Evolutionary conservation across 2,888 invertebrate genomes (phyloP), one percentile per base, ranked within the genome.

Genomic region (Diploptera punctata): DNA sequence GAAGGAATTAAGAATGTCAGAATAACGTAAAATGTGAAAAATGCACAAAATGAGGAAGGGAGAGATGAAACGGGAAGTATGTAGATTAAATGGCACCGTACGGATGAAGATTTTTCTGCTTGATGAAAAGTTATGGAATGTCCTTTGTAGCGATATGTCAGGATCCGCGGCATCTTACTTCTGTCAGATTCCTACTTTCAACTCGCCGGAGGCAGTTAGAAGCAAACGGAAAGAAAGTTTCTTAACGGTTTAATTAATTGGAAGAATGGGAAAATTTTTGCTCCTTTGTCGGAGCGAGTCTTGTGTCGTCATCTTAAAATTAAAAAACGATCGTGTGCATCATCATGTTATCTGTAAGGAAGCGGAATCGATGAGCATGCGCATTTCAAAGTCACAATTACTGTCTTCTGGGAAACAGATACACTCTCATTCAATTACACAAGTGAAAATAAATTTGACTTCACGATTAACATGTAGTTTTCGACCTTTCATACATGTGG

Each of bases 161-260:
- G 57, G 10, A 16, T n/a, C 7, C 13, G 3, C 3, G n/a, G 13
- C 2, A 24, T 52, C 24, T 24, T 52, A 21, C 52, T 47, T 52
- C 52, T 52, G 52, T 52, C 57, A 29, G 31, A 29, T 57, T 57
- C 29, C 29, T 29, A 57, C 57, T 65, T 10, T 61, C 38, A 18
- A 26, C 9, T 43, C 24, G 71, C 71, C 18, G 1, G 24, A 57
- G 71, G 71, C 71, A 13, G n/a, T 52, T 52, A 31, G 38, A 67
- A 52, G 18, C n/a, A 47, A n/a, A 47, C 18, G 44, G 52, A 67
- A 71, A 71, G 67, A 68, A 67, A 67, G 57, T 71, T 67, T 65
- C 67, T 18, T 61, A 67, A 60, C 33, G 71, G 67, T 71, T 71
- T 71, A 71, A 72, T 72, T 68, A 72, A 72, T 68, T 65, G 65